Conservation (phyloP, 2,113 vertebrate species). For the Antechinus stuartii region DNA sequence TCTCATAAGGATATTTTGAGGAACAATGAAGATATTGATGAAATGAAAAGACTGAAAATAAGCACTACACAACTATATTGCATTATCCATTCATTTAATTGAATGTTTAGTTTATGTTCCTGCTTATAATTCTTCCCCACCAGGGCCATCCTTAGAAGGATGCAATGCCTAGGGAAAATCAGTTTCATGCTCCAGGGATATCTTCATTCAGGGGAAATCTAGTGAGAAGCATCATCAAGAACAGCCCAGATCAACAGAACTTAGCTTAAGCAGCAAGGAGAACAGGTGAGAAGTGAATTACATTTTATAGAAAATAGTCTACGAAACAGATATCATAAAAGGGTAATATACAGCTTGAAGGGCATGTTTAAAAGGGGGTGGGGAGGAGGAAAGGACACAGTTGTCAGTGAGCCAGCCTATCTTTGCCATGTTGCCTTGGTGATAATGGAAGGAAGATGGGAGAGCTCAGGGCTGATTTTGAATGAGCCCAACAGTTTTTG, state of each 20-base stretch:
- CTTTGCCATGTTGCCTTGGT: neutral
- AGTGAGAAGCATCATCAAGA: neutral
- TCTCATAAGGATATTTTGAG: neutral
- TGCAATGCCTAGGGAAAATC: neutral
- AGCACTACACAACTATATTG: neutral
- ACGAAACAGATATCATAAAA: neutral
- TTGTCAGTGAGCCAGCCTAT: neutral
- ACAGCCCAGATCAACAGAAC: neutral
- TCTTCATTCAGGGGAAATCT: conserved; percentile 12
- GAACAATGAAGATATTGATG: neutral
- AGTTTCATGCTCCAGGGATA: neutral
- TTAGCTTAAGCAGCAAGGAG: conserved; percentile 1
- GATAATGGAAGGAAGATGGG: neutral
- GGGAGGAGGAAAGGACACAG: neutral
- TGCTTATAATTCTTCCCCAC: conserved; percentile 30
- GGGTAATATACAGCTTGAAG: neutral
- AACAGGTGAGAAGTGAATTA: neutral
- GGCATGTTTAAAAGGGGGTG: neutral
- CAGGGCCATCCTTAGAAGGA: neutral
- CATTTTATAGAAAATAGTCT: neutral
- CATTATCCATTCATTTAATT: conserved; percentile 24
- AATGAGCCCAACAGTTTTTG: neutral
- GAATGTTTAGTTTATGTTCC: neutral
- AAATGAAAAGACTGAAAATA: neutral
- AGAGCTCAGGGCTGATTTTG: too few species aligned